Conservation (phyloP, 2,113 vertebrate genomes). For the Mobula hypostoma region DNA sequence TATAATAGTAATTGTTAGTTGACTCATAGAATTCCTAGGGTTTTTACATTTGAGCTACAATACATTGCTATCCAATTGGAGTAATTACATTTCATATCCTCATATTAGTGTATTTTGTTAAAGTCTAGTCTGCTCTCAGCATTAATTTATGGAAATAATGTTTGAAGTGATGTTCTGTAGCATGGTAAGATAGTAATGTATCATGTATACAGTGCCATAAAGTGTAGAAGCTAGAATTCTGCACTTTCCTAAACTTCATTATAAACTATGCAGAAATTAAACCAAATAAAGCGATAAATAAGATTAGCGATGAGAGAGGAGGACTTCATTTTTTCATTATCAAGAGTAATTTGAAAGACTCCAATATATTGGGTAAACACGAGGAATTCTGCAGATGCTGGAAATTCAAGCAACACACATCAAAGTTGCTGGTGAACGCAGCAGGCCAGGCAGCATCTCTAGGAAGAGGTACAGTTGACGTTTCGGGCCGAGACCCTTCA, state of each 20-base stretch:
- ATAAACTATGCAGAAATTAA: neutral
- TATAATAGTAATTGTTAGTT: neutral
- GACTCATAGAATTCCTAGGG: neutral
- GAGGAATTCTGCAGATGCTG: no score
- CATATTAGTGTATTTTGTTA: neutral
- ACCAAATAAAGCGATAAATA: neutral
- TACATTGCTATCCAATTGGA: neutral
- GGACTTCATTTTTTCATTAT: neutral
- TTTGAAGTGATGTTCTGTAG: constrained; percentile 7
- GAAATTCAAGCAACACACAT: no score
- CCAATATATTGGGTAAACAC: no score
- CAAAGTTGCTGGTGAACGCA: no score
- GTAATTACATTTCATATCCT: neutral
- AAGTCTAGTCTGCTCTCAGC: neutral
- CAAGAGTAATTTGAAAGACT: no score
- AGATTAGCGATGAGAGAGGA: neutral
- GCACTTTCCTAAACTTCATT: neutral
- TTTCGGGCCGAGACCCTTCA: no score
- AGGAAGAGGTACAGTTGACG: no score
- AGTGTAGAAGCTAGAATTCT: neutral
- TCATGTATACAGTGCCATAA: neutral
- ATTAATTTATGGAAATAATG: neutral
- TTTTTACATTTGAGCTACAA: neutral
- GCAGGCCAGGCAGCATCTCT: no score
- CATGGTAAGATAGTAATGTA: neutral